Conservation (phyloP, 2,888 invertebrate species). For the Parnassius smintheus region DNA sequence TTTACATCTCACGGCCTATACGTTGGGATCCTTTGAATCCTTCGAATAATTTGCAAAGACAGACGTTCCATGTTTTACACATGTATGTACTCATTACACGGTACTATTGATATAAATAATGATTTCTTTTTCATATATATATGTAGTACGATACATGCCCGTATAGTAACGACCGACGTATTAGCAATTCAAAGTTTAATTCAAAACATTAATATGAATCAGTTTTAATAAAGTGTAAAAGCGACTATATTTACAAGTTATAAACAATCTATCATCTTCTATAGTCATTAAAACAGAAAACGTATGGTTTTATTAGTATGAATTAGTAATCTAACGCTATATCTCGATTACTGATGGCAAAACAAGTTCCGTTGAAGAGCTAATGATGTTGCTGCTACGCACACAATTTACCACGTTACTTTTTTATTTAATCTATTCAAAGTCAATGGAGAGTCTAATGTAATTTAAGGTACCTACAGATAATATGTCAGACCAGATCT, state of each 20-base stretch:
- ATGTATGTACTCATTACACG: no score
- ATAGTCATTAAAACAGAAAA: constrained; percentile 8
- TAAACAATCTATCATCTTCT: constrained; percentile 21
- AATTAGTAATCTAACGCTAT: constrained; percentile 10
- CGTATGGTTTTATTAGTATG: constrained; percentile 18
- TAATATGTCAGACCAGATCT: constrained; percentile 16
- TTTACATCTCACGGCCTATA: no score
- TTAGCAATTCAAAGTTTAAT: background rate
- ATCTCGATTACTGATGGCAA: constrained; percentile 19
- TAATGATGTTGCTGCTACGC: constrained; percentile 17
- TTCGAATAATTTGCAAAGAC: no score
- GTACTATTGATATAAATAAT: no score
- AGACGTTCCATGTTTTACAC: no score
- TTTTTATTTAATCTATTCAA: constrained; percentile 17
- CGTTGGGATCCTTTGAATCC: no score
- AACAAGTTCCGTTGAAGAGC: constrained; percentile 13
- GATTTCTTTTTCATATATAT: no score
- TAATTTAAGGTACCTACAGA: constrained; percentile 14
- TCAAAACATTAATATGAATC: background rate
- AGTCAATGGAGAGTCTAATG: constrained; percentile 11
- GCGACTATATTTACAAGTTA: constrained; percentile 1
- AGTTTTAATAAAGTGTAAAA: background rate
- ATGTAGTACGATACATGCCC: no score
- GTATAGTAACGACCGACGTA: no score
- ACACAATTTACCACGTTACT: constrained; percentile 13